Evolutionary conservation across 2,797 vertebrate genomes (phyloP).

Genomic region (Gallinago nigripennis): DNA sequence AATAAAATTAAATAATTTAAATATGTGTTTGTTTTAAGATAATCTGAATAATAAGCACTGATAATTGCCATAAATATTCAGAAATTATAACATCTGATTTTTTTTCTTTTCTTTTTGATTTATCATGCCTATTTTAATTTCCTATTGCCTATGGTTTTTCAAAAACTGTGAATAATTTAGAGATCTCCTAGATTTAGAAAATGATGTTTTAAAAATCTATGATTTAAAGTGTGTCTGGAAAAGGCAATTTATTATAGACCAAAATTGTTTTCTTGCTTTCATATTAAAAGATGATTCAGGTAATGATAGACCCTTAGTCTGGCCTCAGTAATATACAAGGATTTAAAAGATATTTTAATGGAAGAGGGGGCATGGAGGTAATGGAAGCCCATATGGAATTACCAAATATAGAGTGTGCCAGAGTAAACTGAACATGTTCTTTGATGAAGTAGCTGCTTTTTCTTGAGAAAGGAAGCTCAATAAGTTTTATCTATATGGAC

Average conservation of each 20-base stretch:
- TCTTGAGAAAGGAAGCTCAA: neutral
- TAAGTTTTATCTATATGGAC: neutral
- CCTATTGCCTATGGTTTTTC: slow-evolving; percentile 16
- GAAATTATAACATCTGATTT: neutral
- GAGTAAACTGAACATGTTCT: neutral
- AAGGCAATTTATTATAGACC: neutral
- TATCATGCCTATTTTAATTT: neutral
- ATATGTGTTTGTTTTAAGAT: neutral
- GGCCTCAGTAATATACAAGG: neutral
- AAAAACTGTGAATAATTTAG: slow-evolving; percentile 61
- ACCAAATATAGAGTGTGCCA: neutral
- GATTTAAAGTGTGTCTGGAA: slow-evolving; percentile 13
- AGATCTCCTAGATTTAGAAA: slow-evolving; percentile 50
- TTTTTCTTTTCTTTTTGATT: neutral
- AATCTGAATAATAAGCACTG: neutral
- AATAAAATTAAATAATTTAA: neutral
- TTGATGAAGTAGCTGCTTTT: neutral
- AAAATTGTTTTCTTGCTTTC: neutral
- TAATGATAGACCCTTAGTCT: neutral
- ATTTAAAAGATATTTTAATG: neutral
- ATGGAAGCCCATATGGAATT: neutral
- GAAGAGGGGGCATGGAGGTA: neutral
- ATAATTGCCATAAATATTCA: neutral
- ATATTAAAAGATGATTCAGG: neutral
- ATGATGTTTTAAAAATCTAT: slow-evolving; percentile 27